Evolutionary conservation across 2,113 vertebrate genomes (phyloP).

Genomic region (Apteryx mantelli): DNA sequence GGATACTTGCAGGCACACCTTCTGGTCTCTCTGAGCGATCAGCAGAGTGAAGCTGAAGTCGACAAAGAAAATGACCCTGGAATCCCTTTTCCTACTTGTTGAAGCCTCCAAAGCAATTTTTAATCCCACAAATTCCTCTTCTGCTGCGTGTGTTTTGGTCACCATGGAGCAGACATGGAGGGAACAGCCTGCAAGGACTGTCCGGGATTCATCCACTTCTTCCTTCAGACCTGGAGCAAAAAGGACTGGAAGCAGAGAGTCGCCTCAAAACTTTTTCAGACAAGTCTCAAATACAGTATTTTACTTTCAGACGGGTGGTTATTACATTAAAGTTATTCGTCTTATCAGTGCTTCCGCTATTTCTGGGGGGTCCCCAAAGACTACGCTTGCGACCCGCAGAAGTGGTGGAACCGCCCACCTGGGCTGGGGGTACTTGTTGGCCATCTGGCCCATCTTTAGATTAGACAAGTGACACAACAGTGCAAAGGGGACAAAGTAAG

Average conservation of each 20-base stretch:
- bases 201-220: background rate
- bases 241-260: background rate
- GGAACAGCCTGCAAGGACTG: background rate
- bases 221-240: background rate
- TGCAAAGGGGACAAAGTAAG: background rate
- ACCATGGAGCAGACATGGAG: background rate
- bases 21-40: background rate
- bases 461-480: background rate
- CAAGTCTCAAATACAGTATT: background rate
- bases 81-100: background rate
- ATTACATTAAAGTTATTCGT: background rate
- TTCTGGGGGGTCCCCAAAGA: background rate
- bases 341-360: background rate
- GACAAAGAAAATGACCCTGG: background rate
- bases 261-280: background rate
- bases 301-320: background rate
- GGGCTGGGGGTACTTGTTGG: background rate
- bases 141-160: background rate
- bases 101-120: background rate
- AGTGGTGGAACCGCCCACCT: rapidly evolving
- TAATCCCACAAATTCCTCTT: background rate
- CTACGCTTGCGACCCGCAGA: rapidly evolving
- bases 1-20: background rate
- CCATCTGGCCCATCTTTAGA: background rate
- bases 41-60: background rate